phyloP scores from a whole-genome alignment of 2,797 vertebrate species.

The Hemitrygon akajei region DNA sequence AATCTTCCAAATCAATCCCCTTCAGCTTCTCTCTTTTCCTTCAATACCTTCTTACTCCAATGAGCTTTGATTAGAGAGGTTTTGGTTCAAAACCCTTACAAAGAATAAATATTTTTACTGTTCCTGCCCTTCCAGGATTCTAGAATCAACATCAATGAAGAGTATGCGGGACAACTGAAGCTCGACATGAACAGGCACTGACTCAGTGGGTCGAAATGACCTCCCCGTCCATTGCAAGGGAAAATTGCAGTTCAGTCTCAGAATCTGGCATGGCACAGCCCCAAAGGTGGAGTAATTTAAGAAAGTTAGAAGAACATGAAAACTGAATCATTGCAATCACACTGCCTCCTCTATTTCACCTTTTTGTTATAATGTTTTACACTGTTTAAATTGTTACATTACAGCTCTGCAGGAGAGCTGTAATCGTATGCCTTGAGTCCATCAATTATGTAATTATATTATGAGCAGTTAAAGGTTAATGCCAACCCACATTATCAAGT shows the following conservation, averaged over 20 bases:
- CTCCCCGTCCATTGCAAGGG: no score
- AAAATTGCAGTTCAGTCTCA: neutral
- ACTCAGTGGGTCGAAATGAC: no score
- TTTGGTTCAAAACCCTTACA: neutral
- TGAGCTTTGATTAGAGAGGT: neutral
- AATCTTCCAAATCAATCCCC: neutral
- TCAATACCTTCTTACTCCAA: neutral
- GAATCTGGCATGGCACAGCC: neutral
- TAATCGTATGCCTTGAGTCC: neutral
- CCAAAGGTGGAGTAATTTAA: neutral
- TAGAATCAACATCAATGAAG: neutral
- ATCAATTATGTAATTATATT: slow-evolving; percentile 2
- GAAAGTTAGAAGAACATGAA: neutral
- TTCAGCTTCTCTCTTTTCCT: no score
- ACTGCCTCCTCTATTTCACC: neutral
- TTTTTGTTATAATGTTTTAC: neutral
- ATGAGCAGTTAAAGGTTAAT: slow-evolving; percentile 4
- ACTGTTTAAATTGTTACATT: neutral
- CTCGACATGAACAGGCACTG: no score
- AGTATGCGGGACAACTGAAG: neutral
- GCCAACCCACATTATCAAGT: neutral
- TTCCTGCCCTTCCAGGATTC: neutral
- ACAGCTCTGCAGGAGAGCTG: neutral
- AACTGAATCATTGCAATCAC: neutral
- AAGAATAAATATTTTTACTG: neutral